Base-by-base conservation (phyloP, 2,888 invertebrate genomes). In the Eueremaeus valkanovi region DNA sequence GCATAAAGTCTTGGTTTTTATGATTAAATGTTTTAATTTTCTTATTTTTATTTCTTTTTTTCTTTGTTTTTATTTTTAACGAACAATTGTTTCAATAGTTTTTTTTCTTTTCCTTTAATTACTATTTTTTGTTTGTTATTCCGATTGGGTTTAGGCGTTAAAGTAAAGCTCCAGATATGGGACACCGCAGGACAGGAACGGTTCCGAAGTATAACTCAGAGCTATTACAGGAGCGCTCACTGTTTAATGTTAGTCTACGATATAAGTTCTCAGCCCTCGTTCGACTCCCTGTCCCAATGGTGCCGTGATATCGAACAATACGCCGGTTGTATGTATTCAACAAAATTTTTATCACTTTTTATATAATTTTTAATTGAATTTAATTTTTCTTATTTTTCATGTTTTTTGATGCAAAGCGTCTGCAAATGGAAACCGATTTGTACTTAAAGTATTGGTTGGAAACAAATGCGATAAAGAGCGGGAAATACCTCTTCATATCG, bases 101-200 rank as follows among this genome's bases (percentile, higher is more conserved):
- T 29, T 18, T 9, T 29, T 33, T 29, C 9, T 33, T 63, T 18
- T 36, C 33, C 18, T 33, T 36, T 36, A 63, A 61, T 31, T 27
- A 9, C 21, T 61, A 27, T 31, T 61, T 31, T 27, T 29, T 16
- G 27, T 27, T n/a, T 31, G 3, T 49, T 75, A 66, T 72, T 72
- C 55, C 24, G 33, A 24, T 55, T 40, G 1, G 11, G 9, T 49
- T 36, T 24, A 76, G 76, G 68, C 18, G 63, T 70, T 85, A 93
- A 92, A 89, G 92, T 94, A 81, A 94, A 94, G 94, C 87, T 98
- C 76, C 97, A 98, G 89, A 97, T 98, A 83, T 98, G 98, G 97
- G 97, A 97, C 83, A 97, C 97, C 16, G 97, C 97, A 1, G 97
- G 97, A 0, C 97, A 97, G 84, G 97, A 97, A 84, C 80, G 87